These are phyloP conservation scores for Polyommatus iphigenia DNA, from an alignment of 2,888 invertebrate genomes.

Conservation along the genomic window DNA sequence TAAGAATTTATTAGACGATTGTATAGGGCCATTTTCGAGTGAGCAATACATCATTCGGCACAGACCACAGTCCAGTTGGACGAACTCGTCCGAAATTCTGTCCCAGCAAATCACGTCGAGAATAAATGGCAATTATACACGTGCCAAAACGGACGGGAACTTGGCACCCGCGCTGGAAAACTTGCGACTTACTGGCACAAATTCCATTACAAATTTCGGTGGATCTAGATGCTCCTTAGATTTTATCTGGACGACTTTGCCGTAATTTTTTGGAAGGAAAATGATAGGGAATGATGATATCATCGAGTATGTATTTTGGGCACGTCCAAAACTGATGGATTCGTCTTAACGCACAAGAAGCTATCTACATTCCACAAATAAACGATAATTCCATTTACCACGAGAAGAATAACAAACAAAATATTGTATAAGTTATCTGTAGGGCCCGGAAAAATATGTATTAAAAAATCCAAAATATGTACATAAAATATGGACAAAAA, in stretches of 20 bases:
- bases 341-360: not conserved
- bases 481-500: no score
- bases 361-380: no score
- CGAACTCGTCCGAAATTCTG: not conserved
- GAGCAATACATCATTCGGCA: not conserved
- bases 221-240: not conserved
- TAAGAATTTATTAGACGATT: not conserved
- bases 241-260: not conserved
- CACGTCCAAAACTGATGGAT: not conserved
- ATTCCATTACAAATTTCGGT: conserved; percentile 13
- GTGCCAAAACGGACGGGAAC: conserved; percentile 19
- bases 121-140: conserved; percentile 15
- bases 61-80: not conserved
- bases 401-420: no score
- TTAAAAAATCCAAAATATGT: no score
- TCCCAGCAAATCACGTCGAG: conserved; percentile 26
- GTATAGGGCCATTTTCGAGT: not conserved
- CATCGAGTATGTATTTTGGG: not conserved
- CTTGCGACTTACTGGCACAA: conserved; percentile 17
- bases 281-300: not conserved
- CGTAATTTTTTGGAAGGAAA: not conserved
- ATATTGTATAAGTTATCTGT: no score
- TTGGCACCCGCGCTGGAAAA: conserved; percentile 12
- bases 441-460: no score
- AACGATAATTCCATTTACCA: no score